Conservation (phyloP, 37 sponge, comb jelly and placozoan genomes). For the Beroe forskalii region DNA sequence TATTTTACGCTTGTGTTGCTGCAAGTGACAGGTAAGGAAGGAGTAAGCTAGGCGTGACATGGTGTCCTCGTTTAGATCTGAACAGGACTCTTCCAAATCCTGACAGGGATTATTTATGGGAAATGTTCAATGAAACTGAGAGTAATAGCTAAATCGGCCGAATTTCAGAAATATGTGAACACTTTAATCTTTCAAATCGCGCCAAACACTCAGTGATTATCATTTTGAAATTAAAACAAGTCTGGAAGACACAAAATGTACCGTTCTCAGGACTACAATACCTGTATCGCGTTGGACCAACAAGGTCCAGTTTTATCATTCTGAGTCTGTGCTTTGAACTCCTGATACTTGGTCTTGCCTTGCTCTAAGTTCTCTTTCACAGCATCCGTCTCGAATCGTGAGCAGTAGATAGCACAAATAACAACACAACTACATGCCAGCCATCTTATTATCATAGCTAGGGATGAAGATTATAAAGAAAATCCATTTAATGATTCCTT, state of each 20-base stretch:
- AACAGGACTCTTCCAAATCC: slow-evolving; percentile 36
- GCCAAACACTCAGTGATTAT: no score
- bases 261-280: no score
- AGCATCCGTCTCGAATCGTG: slow-evolving; percentile 21
- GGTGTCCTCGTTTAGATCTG: slow-evolving; percentile 1
- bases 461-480: not conserved
- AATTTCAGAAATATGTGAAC: no score
- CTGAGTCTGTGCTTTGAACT: not conserved
- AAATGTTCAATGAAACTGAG: no score
- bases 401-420: not conserved
- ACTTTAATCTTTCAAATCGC: no score
- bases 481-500: no score
- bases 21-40: slow-evolving; percentile 51
- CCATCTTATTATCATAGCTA: slow-evolving; percentile 25
- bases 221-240: no score
- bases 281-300: slow-evolving; percentile 10
- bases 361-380: slow-evolving; percentile 50
- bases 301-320: slow-evolving; percentile 20
- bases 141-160: no score
- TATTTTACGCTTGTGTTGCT: slow-evolving; percentile 43
- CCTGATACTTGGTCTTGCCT: slow-evolving; percentile 5
- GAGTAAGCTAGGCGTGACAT: slow-evolving; percentile 40
- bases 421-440: not conserved
- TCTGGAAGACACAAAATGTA: no score
- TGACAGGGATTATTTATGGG: not conserved